Evolutionary conservation across 2,113 vertebrate genomes (phyloP).

Genomic region (Cynopterus brachyotis): DNA sequence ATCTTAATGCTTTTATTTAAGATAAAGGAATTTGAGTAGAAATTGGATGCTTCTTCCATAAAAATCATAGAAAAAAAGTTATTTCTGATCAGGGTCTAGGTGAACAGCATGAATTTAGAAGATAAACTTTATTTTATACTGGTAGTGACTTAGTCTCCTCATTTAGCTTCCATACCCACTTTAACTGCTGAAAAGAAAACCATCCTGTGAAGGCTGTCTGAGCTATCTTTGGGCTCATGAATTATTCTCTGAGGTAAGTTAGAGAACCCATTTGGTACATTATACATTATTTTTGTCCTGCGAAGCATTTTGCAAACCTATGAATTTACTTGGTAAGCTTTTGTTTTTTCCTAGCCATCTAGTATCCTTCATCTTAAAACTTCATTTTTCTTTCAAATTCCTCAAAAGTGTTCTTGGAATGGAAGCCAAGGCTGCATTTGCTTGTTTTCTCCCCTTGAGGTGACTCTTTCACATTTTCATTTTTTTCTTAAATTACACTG

Average conservation of each 20-base stretch:
- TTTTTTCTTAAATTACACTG: conserved; percentile 32
- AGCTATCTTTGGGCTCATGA: background rate
- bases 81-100: background rate
- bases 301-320: background rate
- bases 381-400: conserved; percentile 32
- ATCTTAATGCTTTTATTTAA: background rate
- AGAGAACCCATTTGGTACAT: background rate
- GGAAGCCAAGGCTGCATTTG: background rate
- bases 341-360: background rate
- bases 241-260: background rate
- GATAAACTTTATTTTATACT: background rate
- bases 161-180: background rate
- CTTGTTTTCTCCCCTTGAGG: background rate
- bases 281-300: background rate
- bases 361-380: background rate
- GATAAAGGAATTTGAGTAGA: background rate
- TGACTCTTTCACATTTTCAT: background rate
- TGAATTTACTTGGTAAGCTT: background rate
- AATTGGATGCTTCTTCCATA: background rate
- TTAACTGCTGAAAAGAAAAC: background rate
- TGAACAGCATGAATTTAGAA: background rate
- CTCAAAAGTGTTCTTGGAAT: background rate
- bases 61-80: background rate
- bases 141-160: background rate
- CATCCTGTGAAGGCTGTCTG: background rate